Evolutionary conservation across 2,888 invertebrate species (phyloP), one percentile per base, ranked within the genome.

Genomic region (Dryobota labecula): DNA sequence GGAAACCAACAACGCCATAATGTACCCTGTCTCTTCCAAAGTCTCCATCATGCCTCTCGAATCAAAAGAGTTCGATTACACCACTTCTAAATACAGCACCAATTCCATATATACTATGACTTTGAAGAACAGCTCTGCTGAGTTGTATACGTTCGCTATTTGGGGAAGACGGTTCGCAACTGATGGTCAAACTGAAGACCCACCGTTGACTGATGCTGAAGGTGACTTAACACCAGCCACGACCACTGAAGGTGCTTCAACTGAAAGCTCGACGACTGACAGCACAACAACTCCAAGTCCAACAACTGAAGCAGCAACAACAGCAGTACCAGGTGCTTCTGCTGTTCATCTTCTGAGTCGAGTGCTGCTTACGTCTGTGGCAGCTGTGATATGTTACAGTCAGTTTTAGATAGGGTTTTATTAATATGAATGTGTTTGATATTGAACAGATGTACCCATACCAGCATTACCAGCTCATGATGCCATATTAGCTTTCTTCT

Each of bases 111-210:
- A 89, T 54, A 89, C 83, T 0, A 79, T 93, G 41, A 82, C 78
- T 5, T 84, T 96, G 57, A 83, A 76, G 2, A 89, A 90, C 53
- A 73, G 67, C 8, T 71, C 86, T 7, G 87, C 86, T 3, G 92
- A 96, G 54, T 80, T 97, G 58, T 93, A 96, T 54, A 89, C 93
- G 7, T 96, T 97, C 71, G 96, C 94, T 0, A 89, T 97, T 11
- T 97, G 95, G 92, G 96, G 97, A 0, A 92, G 97, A 76, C 91
- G 95, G 61, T 97, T 94, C 80, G 91, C 86, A 0, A 91, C 92
- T 51, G 96, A 96, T 82, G 94, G 92, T 0, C 67, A 89, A 56
- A 90, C 89, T 0, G 89, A 88, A 0, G 88, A 91, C 7, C 91
- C 92, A 0, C 90, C 93, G 0, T 56, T 87, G 15, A n/a, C 6